These are phyloP conservation scores for Mastigias papua DNA, from an alignment of 30 jellyfish, hydroid and myxozoan genomes.

Conservation along the genomic window DNA sequence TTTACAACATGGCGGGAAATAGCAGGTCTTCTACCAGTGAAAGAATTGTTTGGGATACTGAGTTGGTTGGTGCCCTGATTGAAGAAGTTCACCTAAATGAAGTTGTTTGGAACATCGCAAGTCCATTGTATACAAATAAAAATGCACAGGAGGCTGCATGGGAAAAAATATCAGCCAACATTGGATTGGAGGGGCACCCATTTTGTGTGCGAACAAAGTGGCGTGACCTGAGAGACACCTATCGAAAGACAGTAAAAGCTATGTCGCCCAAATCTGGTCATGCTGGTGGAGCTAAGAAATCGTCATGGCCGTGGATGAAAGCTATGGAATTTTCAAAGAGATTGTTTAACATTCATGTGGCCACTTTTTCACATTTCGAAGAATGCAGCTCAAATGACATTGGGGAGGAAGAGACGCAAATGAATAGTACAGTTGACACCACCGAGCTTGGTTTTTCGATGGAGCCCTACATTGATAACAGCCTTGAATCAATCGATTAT, in stretches of 20 bases:
- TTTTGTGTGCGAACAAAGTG: constrained; percentile 18
- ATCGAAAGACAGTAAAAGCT: constrained; percentile 10
- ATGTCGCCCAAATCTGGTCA: constrained; percentile 37
- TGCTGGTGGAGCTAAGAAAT: constrained; percentile 44
- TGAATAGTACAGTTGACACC: constrained; percentile 7
- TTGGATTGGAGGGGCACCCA: constrained; percentile 53
- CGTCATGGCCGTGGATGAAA: constrained; percentile 38
- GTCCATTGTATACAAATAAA: neutral
- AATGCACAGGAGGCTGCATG: constrained; percentile 11
- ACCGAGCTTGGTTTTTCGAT: constrained; percentile 16
- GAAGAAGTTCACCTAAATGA: neutral
- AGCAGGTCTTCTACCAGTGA: constrained; percentile 1
- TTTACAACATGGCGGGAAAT: neutral
- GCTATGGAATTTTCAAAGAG: constrained; percentile 38
- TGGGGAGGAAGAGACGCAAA: constrained; percentile 13
- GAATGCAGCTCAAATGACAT: neutral
- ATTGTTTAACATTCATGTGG: neutral
- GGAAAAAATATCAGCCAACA: neutral
- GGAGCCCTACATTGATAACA: constrained; percentile 2
- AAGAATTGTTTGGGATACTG: neutral
- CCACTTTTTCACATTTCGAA: constrained; percentile 23
- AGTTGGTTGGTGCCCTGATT: neutral
- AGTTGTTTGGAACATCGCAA: neutral
- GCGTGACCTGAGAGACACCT: constrained; percentile 53
- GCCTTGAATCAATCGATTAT: constrained; percentile 24